Conservation (phyloP, 2,888 invertebrate genomes). For the Heliconius aoede region DNA sequence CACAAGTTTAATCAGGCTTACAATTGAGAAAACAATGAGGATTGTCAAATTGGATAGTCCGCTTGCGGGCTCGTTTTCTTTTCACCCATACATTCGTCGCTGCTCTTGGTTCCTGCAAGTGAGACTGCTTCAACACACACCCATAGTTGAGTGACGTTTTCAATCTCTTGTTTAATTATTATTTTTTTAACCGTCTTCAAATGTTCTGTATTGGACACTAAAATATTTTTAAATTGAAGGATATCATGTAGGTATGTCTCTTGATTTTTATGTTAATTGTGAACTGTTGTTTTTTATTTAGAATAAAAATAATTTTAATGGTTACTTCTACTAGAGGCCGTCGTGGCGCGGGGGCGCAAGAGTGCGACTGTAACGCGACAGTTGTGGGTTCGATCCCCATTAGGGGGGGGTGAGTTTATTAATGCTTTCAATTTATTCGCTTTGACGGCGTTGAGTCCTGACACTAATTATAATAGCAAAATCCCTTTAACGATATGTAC, state of each 20-base stretch:
- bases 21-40: slow-evolving; percentile 78
- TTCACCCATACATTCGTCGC: slow-evolving; percentile 22
- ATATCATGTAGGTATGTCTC: too few species aligned
- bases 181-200: background rate
- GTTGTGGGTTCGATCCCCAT: too few species aligned
- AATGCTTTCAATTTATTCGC: too few species aligned
- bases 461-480: background rate
- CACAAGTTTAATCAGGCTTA: slow-evolving; percentile 72
- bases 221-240: background rate
- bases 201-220: background rate
- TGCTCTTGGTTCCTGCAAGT: slow-evolving; percentile 8
- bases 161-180: background rate
- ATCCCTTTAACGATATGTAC: background rate
- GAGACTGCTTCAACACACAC: slow-evolving; percentile 2
- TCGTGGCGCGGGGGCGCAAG: too few species aligned
- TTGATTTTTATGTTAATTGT: too few species aligned
- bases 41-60: slow-evolving; percentile 51
- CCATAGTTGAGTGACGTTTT: background rate
- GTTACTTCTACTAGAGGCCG: too few species aligned
- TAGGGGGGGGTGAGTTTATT: too few species aligned
- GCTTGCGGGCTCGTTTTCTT: slow-evolving; percentile 48
- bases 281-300: background rate
- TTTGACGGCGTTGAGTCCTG: too few species aligned
- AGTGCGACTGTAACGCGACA: too few species aligned
- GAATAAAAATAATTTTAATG: background rate